Evolutionary conservation across 2,888 invertebrate species (phyloP), one percentile per base, ranked within the genome.

Genomic region (Cheilosia scutellata): DNA sequence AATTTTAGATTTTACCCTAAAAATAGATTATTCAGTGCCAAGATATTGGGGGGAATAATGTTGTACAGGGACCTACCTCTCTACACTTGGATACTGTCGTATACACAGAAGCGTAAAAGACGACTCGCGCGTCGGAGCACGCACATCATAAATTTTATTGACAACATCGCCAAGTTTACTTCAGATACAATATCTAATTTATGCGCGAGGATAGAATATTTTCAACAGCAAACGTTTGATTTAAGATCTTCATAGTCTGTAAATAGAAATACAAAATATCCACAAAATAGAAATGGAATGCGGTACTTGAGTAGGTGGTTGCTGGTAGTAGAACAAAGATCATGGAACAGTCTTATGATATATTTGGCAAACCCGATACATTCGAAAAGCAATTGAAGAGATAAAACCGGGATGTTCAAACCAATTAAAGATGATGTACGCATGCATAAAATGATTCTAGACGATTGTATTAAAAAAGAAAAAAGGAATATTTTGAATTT

Each of bases 11-110:
- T 37, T 11, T 51, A 44, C 13, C 47, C 80, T 86, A 86, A 76
- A 86, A 86, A 82, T 86, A 86, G 86, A 70, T 55, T 37, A 6
- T 70, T 68, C 53, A 42, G 57, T 70, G 55, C 74, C 65, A 77
- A 11, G 11, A n/a, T 13, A 16, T 33, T 16, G n/a, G 40, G 57
- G 29, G 51, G 20, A 29, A 49, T n/a, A 29, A 7, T 4, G 4
- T 16, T 20, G 40, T 20, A 29, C 27, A 55, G 70, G 65, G 79
- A 80, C 80, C 80, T 76, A 66, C 80, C 84, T 80, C 79, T 80
- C 71, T 75, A 70, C 37, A 16, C 37, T 42, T 49, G n/a, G n/a
- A 27, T 31, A 55, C 37, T 37, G 66, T 57, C 55, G 16, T 44
- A 20, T 20, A 42, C 16, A 16, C 37, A 37, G n/a, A n/a, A 37